A percentile compares a stretch with the other conserved stretches of the same genome.
These are phyloP conservation scores for Noctua janthe DNA, from an alignment of 2,888 invertebrate species.

Conservation along the genomic window DNA sequence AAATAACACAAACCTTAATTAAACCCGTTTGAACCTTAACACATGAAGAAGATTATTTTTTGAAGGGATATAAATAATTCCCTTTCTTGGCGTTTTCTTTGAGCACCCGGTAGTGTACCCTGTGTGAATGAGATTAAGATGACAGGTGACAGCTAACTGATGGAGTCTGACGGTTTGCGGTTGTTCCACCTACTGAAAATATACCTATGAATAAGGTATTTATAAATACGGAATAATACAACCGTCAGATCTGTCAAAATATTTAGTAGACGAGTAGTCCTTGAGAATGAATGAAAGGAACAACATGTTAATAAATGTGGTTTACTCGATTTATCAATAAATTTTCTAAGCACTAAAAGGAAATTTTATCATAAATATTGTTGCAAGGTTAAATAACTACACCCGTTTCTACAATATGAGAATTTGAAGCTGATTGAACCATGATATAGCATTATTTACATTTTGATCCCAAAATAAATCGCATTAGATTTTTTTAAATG, in stretches of 20 bases:
- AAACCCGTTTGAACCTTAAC: background rate
- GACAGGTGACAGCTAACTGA: conserved; percentile 28
- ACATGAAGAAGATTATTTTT: background rate
- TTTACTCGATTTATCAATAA: background rate
- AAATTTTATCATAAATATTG: no score
- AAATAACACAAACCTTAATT: background rate
- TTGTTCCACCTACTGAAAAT: background rate
- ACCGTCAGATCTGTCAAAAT: background rate
- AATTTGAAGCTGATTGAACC: no score
- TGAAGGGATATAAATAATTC: conserved; percentile 17
- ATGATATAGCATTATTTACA: background rate
- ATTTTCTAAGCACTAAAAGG: no score
- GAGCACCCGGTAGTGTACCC: conserved; percentile 16
- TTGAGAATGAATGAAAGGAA: background rate
- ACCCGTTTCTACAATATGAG: no score
- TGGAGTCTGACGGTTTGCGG: conserved; percentile 4
- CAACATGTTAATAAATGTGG: background rate
- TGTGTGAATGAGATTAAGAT: conserved; percentile 36
- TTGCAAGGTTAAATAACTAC: no score
- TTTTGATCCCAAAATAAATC: background rate
- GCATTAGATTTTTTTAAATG: no score
- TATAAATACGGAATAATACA: background rate
- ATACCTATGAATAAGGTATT: background rate
- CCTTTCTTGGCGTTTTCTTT: conserved; percentile 12
- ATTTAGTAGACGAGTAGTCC: background rate